Base-by-base conservation (phyloP, 30 jellyfish, hydroid and myxozoan genomes). In the Aurelia aurita region DNA sequence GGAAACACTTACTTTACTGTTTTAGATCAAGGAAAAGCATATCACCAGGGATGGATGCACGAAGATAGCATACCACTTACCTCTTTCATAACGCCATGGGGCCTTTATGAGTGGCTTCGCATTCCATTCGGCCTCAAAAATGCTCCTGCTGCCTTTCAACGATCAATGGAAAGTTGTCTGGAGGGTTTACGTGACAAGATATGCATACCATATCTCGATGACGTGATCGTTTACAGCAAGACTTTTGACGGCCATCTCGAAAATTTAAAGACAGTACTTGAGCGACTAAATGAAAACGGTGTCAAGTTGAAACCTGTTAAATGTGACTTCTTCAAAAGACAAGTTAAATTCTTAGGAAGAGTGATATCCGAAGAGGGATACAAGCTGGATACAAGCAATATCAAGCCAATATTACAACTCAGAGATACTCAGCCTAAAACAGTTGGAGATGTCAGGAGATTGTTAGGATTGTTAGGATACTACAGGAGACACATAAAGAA, bases 41-140 rank as follows among this genome's bases (percentile, higher is more conserved):
- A 77, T 34, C 84, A 77, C 61, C 75, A 51, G 54, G 91, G 84
- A 22, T 81, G 25, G 47, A 53, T 84, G 27, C 86, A 74, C 72
- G 74, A 79, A 27, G 93, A 66, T 65, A 57, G 75, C 69, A 28
- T 25, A 45, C 69, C 76, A 20, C 64, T 58, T 53, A 78, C 88
- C 0, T 95, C 82, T 16, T 68, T 87, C 68, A 51, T 69, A 53
- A 88, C 97, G 14, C 95, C 97, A 21, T 80, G 69, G 89, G 95
- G 79, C 35, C 72, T 87, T 28, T 87, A 68, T 46, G 84, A 87
- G 63, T 78, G 82, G 91, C 54, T 51, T 44, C 69, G 82, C 51
- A 78, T 87, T n/a, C 96, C 89, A 29, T 79, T 77, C 39, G 94
- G 92, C 20, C 61, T 63, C 46, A 61, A n/a, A 65, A 58, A 69